A percentile compares a stretch with the other conserved stretches of the same genome.
Evolutionary conservation across 2,113 vertebrate species (phyloP).

Genomic region (Puntigrus tetrazona): DNA sequence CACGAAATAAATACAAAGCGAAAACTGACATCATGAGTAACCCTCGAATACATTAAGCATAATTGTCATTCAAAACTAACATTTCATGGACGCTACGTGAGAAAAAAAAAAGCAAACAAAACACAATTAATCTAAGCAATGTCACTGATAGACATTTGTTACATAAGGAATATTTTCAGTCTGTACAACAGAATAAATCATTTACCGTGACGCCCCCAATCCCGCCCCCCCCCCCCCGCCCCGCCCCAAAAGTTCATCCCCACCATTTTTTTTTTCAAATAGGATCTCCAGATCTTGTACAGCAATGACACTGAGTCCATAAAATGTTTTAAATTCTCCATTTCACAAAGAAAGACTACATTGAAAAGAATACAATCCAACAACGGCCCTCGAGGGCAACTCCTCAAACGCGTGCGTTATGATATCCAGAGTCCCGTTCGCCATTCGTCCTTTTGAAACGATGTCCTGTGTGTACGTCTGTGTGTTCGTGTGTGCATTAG

Average conservation of each 20-base stretch:
- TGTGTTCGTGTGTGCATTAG: constrained; percentile 37
- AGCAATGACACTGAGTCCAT: constrained; percentile 59
- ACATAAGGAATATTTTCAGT: constrained; percentile 68
- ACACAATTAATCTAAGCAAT: constrained; percentile 67
- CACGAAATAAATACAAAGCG: constrained; percentile 50
- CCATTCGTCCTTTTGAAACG: constrained; percentile 51
- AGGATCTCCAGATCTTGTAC: constrained; percentile 60
- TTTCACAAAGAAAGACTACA: constrained; percentile 68
- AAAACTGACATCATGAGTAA: constrained; percentile 54
- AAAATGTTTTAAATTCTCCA: constrained; percentile 55
- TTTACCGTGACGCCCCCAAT: constrained; percentile 61
- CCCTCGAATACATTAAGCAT: constrained; percentile 44
- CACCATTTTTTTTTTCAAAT: constrained; percentile 44
- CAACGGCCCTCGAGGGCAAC: constrained; percentile 46
- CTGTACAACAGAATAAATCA: constrained; percentile 77
- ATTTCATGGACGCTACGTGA: constrained; percentile 59
- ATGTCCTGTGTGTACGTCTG: constrained; percentile 31
- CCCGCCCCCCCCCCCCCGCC: constrained; percentile 6
- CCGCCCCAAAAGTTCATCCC: constrained; percentile 35
- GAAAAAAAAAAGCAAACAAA: constrained; percentile 58
- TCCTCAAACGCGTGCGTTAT: constrained; percentile 39
- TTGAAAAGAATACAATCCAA: constrained; percentile 73
- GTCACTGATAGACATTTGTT: constrained; percentile 68
- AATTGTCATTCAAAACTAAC: constrained; percentile 61
- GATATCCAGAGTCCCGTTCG: constrained; percentile 38